phyloP scores from a whole-genome alignment of 2,113 vertebrate genomes.

The Takifugu flavidus region DNA sequence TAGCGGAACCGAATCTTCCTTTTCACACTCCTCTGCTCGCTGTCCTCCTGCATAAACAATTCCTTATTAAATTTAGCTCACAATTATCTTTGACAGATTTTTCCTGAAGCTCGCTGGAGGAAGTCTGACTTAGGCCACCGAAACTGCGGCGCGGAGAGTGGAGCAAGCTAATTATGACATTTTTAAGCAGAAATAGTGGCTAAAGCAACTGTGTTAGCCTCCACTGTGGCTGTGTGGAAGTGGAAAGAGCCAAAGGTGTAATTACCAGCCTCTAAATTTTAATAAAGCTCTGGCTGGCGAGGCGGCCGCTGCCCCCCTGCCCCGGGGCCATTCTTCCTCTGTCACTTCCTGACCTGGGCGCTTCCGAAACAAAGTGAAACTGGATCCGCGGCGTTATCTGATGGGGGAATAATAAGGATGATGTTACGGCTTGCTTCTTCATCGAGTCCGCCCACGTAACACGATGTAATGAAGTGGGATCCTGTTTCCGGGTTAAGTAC shows the following conservation, averaged over 20 bases:
- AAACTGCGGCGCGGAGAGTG: too few relatives aligned
- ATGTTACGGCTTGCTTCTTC: slow-evolving; percentile 56
- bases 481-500: slow-evolving; percentile 56
- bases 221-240: too few relatives aligned
- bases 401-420: slow-evolving; percentile 43
- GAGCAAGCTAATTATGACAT: too few relatives aligned
- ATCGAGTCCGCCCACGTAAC: slow-evolving; percentile 50
- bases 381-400: slow-evolving; percentile 53
- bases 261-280: not conserved
- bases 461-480: slow-evolving; percentile 63
- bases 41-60: too few relatives aligned
- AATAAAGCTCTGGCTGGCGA: not conserved
- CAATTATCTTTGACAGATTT: too few relatives aligned
- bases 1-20: too few relatives aligned
- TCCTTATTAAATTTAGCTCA: too few relatives aligned
- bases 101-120: too few relatives aligned
- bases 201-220: too few relatives aligned
- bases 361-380: slow-evolving; percentile 51
- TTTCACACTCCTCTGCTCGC: too few relatives aligned
- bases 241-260: not conserved
- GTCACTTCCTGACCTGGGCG: slow-evolving; percentile 39
- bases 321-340: slow-evolving; percentile 38
- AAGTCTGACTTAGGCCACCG: too few relatives aligned
- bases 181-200: too few relatives aligned
- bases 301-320: slow-evolving; percentile 8